These are phyloP conservation scores for Neuroterus valhalla DNA, from an alignment of 1,140 invertebrate genomes.

Conservation along the genomic window DNA sequence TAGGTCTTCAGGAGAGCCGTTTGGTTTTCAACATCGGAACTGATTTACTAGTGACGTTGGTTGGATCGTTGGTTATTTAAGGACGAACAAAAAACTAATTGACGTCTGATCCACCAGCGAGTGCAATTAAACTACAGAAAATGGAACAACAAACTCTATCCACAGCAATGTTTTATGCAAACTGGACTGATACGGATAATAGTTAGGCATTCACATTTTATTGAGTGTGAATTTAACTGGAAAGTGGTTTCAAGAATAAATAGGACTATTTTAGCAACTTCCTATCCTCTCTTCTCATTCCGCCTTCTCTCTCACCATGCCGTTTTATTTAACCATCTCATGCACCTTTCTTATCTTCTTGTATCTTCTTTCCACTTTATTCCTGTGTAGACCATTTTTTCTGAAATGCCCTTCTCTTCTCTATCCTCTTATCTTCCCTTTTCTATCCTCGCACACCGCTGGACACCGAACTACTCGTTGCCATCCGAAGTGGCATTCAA, in stretches of 20 bases:
- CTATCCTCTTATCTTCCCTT: too few species aligned
- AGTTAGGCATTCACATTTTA: conserved; percentile 17
- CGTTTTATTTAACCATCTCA: too few species aligned
- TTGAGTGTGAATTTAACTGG: conserved; percentile 2
- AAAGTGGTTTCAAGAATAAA: conserved; percentile 12
- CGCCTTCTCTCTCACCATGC: too few species aligned
- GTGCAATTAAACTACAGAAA: conserved; percentile 10
- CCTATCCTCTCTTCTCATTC: too few species aligned
- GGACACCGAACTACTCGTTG: too few species aligned
- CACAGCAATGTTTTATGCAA: conserved; percentile 22
- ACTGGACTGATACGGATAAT: conserved; percentile 4
- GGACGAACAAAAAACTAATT: background rate
- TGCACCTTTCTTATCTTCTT: too few species aligned
- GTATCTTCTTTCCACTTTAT: too few species aligned
- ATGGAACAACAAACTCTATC: conserved; percentile 7
- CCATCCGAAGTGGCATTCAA: too few species aligned
- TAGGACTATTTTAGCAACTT: conserved; percentile 20
- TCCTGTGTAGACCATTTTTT: too few species aligned
- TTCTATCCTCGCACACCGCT: too few species aligned
- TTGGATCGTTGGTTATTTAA: background rate
- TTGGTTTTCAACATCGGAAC: background rate
- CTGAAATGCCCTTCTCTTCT: too few species aligned
- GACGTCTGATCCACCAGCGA: background rate
- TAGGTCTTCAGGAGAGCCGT: too few species aligned
- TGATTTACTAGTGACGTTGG: background rate